Evolutionary conservation across 2,113 vertebrate genomes (phyloP).

Genomic region (Eudorcas thomsonii): DNA sequence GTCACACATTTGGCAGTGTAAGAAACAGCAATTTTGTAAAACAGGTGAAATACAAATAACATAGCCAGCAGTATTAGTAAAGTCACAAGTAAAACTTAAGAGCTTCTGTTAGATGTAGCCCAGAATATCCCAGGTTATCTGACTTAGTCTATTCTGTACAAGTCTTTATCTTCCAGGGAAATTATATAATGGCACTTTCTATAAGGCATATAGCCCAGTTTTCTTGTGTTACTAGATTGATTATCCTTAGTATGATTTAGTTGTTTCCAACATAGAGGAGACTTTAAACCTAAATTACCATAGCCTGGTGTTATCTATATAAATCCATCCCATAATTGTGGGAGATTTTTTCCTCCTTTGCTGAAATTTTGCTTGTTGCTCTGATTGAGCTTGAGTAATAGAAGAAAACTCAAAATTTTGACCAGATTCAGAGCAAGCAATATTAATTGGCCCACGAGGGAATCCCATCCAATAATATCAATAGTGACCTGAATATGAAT

Average conservation of each 20-base stretch:
- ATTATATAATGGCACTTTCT: neutral
- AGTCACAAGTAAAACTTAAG: neutral
- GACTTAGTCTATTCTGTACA: neutral
- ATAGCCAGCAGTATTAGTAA: neutral
- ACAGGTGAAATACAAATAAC: neutral
- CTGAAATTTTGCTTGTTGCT: neutral
- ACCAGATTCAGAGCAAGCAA: neutral
- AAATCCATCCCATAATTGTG: neutral
- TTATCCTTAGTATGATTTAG: neutral
- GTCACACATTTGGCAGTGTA: neutral
- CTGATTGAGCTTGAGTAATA: neutral
- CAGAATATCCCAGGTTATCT: neutral
- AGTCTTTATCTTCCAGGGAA: neutral
- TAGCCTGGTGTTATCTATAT: neutral
- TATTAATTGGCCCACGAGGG: neutral
- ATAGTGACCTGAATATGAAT: neutral
- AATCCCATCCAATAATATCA: neutral
- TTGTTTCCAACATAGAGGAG: neutral
- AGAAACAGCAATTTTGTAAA: neutral
- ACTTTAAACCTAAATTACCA: neutral
- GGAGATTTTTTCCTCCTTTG: neutral
- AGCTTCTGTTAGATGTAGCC: neutral
- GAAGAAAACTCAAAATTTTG: neutral
- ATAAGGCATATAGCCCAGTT: neutral
- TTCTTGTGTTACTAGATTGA: neutral